Base-by-base conservation (phyloP, 2,113 vertebrate genomes). In the Sorex araneus region DNA sequence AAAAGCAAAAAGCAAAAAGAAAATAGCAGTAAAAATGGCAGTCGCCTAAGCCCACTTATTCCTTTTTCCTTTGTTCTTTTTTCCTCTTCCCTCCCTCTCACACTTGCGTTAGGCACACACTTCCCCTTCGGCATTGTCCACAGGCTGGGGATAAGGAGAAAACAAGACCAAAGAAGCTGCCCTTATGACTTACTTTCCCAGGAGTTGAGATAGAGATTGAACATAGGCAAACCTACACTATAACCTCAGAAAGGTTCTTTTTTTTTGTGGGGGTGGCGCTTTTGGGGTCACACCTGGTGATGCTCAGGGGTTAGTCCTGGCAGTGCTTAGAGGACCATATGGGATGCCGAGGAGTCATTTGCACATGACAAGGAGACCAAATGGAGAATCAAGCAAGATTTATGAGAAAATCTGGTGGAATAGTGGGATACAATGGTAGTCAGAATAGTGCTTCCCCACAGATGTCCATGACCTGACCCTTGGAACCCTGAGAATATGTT, bases 111-210 rank as follows among this genome's bases (percentile, higher is more conserved):
- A 0, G 15, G n/a, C 34, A 30, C 6, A 21, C 6, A 45, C 36
- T 75, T n/a, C 45, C 40, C 50, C 74, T 8, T 25, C 47, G 18
- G 7, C 43, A 54, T 60, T 45, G 18, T 47, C 34, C 32, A 30
- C 28, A 60, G 66, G n/a, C 63, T 80, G 21, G 21, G 67, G 21
- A 89, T 73, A n/a, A 57, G 9, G 73, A 47, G 34, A 45, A 84
- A 87, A 88, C 43, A 83, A 54, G 34, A 78, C 40, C 64, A 83
- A 67, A 79, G 64, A 70, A 88, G 45, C 36, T 57, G n/a, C 34
- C 60, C 47, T 64, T 75, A 74, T 34, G n/a, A 79, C n/a, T 63
- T 80, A 25, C 1, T 28, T 75, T 84, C 11, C 45, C 86, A 9
- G 21, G 63, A 66, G 36, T 23, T 7, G 21, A 91, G 45, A 57